A percentile compares a stretch with the other conserved stretches of the same genome.
Evolutionary conservation across 2,797 vertebrate genomes (phyloP).

Genomic region (Notamacropus eugenii): DNA sequence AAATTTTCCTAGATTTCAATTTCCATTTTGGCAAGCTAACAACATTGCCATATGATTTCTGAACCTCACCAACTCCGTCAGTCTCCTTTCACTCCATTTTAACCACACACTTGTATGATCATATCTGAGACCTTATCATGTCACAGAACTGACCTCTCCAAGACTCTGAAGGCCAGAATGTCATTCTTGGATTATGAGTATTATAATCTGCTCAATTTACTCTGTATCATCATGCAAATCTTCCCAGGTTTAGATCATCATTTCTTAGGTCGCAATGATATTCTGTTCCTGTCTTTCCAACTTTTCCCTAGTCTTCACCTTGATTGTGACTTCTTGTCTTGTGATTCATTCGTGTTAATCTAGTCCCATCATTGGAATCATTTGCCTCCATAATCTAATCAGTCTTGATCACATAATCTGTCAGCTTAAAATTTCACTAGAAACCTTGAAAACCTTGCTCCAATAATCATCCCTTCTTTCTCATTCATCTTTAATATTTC

Average conservation of each 20-base stretch:
- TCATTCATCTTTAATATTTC: not conserved
- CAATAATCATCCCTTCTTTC: not conserved
- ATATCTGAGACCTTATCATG: not conserved
- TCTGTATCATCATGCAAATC: not conserved
- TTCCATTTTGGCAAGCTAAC: not conserved
- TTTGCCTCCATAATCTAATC: too few species aligned
- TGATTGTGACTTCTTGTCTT: not conserved
- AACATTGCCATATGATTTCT: not conserved
- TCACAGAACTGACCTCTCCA: not conserved
- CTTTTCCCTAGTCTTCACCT: not conserved
- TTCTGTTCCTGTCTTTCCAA: not conserved
- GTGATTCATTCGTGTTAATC: too few species aligned
- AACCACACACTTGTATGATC: not conserved
- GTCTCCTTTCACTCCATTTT: not conserved
- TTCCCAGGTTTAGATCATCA: not conserved
- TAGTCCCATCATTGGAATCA: too few species aligned
- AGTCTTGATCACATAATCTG: too few species aligned
- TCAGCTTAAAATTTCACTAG: not conserved
- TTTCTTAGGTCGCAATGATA: not conserved
- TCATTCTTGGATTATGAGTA: not conserved
- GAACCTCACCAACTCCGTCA: not conserved
- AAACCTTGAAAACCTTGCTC: not conserved
- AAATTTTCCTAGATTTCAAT: not conserved
- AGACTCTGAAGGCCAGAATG: not conserved
- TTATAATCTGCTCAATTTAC: not conserved